Conservation (phyloP, 2,797 vertebrate genomes). For the Molothrus aeneus region DNA sequence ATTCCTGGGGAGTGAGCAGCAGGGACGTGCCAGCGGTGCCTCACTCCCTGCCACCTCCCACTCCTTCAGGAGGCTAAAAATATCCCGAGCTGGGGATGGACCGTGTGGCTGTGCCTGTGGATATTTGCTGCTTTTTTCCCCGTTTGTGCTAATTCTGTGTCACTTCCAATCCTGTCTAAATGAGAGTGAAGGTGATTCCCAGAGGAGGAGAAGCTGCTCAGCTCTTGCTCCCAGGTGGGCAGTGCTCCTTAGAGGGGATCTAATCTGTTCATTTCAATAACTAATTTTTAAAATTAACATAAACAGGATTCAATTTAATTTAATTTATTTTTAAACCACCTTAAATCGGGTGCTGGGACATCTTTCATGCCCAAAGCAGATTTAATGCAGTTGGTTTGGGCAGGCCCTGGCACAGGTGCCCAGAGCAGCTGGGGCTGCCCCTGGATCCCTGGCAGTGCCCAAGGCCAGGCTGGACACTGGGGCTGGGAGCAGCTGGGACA, state of each 20-base stretch:
- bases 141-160: background rate
- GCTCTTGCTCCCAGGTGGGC: background rate
- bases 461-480: background rate
- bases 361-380: background rate
- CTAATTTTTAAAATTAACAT: background rate
- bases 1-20: background rate
- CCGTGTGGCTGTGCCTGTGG: background rate
- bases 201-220: background rate
- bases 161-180: background rate
- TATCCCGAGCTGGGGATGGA: accelerated
- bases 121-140: background rate
- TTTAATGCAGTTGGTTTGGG: background rate
- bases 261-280: background rate
- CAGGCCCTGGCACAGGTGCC: background rate
- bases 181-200: background rate
- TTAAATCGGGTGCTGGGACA: background rate
- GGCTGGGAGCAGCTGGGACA: background rate
- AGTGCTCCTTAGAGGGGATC: background rate
- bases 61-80: background rate
- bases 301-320: background rate
- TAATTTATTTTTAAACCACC: background rate
- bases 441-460: background rate
- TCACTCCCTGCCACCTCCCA: background rate
- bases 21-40: background rate
- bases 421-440: background rate